Evolutionary conservation across 1,140 invertebrate species (phyloP).

Genomic region (Nasonia giraulti): DNA sequence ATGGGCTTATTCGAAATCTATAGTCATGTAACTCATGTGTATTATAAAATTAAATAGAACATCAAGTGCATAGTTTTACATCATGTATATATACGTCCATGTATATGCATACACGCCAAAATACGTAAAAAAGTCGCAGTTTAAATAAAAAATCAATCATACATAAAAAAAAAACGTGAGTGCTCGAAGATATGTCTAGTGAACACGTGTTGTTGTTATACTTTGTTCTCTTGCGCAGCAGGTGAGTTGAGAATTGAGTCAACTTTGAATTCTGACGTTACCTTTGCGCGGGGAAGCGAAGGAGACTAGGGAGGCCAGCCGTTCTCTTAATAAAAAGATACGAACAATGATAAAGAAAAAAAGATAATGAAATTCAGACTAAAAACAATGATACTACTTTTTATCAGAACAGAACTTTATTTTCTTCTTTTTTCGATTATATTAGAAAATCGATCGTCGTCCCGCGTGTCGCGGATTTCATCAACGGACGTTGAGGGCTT

Average conservation of each 20-base stretch:
- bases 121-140: conserved; percentile 30
- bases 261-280: conserved; percentile 71
- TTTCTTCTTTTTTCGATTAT: conserved; percentile 36
- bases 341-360: conserved; percentile 44
- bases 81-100: conserved; percentile 47
- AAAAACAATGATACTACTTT: conserved; percentile 21
- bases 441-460: conserved; percentile 44
- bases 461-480: conserved; percentile 23
- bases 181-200: conserved; percentile 70
- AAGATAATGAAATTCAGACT: conserved; percentile 26
- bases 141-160: conserved; percentile 50
- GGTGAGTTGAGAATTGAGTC: conserved; percentile 75
- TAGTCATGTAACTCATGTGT: conserved; percentile 40
- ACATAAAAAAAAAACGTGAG: conserved; percentile 63
- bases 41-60: conserved; percentile 38
- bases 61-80: conserved; percentile 43
- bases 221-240: conserved; percentile 73
- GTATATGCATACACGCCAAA: conserved; percentile 45
- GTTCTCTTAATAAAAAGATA: conserved; percentile 55
- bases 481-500: background rate
- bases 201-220: conserved; percentile 63
- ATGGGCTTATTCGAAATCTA: conserved; percentile 40
- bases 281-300: conserved; percentile 74
- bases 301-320: conserved; percentile 73
- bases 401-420: conserved; percentile 36